Percentiles rank a stretch among this genome's conserved stretches.
These are phyloP conservation scores for Tupiocoris notatus DNA, from an alignment of 2,888 invertebrate genomes.

Conservation along the genomic window DNA sequence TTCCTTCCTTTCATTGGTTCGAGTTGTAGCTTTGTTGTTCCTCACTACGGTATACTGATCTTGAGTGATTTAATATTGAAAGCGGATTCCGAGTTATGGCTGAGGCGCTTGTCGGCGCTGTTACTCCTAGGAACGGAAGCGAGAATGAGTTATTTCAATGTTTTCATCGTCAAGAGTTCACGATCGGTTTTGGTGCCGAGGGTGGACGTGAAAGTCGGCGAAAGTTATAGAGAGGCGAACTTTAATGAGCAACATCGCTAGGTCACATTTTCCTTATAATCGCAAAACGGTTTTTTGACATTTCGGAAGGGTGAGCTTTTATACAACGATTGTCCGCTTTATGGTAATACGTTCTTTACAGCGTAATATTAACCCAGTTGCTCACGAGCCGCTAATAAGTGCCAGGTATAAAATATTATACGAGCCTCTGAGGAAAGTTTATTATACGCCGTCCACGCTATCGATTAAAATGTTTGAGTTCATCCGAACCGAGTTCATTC, in stretches of 20 bases:
- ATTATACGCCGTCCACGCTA: too few relatives aligned
- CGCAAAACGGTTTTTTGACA: too few relatives aligned
- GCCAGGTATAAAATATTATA: too few relatives aligned
- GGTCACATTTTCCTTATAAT: too few relatives aligned
- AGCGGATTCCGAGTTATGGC: background rate
- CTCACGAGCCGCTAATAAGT: too few relatives aligned
- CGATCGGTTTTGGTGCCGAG: background rate
- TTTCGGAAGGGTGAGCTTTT: too few relatives aligned
- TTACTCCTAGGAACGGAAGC: background rate
- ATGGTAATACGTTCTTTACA: too few relatives aligned
- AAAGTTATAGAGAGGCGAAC: background rate
- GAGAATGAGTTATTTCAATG: background rate
- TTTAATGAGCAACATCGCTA: background rate
- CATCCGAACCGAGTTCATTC: too few relatives aligned
- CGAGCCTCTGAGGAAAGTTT: too few relatives aligned
- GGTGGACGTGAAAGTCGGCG: background rate
- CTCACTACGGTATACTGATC: background rate
- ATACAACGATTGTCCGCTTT: too few relatives aligned
- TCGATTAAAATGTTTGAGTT: too few relatives aligned
- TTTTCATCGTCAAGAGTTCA: background rate
- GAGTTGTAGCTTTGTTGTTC: background rate
- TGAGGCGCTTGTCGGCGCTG: background rate
- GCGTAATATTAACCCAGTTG: too few relatives aligned
- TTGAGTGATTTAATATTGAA: background rate
- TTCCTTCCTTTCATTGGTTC: background rate